Percentiles rank a stretch among this genome's conserved stretches.
phyloP scores from a whole-genome alignment of 2,797 vertebrate genomes.

The Poecilia picta region DNA sequence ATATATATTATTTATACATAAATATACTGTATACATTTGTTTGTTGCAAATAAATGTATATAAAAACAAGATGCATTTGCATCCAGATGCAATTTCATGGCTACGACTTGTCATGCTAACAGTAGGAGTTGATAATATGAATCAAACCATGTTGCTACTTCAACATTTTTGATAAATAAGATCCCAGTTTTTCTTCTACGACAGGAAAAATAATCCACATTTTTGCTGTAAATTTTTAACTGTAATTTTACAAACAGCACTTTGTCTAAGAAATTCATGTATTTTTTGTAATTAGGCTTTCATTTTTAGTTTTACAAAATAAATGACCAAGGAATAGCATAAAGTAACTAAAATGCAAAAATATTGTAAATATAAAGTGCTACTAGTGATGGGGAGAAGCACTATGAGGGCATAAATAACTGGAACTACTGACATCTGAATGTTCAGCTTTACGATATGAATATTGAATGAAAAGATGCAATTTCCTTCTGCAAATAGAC shows the following conservation, averaged over 20 bases:
- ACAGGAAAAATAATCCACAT: too few relatives aligned
- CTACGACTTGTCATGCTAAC: not conserved
- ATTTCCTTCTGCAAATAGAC: constrained; percentile 7
- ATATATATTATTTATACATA: too few relatives aligned
- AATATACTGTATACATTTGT: too few relatives aligned
- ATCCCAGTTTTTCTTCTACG: too few relatives aligned
- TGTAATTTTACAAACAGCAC: not conserved
- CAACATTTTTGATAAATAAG: too few relatives aligned
- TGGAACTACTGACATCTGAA: not conserved
- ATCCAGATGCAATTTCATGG: not conserved
- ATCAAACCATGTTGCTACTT: not conserved
- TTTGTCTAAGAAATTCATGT: not conserved
- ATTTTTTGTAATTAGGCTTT: too few relatives aligned
- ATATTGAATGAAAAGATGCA: constrained; percentile 30
- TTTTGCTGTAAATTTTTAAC: too few relatives aligned
- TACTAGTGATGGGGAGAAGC: not conserved
- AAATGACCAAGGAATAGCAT: not conserved
- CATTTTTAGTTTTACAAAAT: too few relatives aligned
- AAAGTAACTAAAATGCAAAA: not conserved
- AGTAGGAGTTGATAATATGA: not conserved
- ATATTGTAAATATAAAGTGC: not conserved
- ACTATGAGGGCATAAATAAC: not conserved
- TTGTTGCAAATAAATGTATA: too few relatives aligned
- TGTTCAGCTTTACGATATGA: not conserved
- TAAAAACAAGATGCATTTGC: too few relatives aligned